Evolutionary conservation across 2,797 vertebrate species (phyloP), one percentile per base, ranked within the genome.

Genomic region (Sebastes baramenuke): DNA sequence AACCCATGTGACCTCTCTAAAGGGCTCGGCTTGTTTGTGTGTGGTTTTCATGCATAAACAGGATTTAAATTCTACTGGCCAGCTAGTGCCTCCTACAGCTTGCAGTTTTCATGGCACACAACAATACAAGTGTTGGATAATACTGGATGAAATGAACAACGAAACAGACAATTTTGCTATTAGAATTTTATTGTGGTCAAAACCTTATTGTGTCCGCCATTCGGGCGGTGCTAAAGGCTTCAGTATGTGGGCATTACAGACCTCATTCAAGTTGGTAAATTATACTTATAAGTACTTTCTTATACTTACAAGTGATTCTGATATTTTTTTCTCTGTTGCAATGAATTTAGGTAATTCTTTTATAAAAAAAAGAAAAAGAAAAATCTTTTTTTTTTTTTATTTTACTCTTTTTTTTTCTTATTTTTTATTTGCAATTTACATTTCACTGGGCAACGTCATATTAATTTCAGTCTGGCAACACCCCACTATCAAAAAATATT

Each of bases 1-100:
- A 80, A 80, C 74, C 82, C 52, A 54, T 59, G 14, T 89, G 89
- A 93, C 86, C 88, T 76, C 79, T 83, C 64, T 36, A 13, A 75
- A 86, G 59, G 49, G 24, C 66, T 82, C 38, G 6, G 24, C 18
- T 29, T 82, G 79, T 86, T 64, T 77, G 30, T 76, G 8, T 67
- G 72, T 65, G 73, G 24, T n/a, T 87, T 74, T 77, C 9, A 73
- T 72, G 70, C 36, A 83, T 74, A 77, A 85, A 81, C 36, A 72
- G 14, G 66, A 34, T 1, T 11, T 1, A 20, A 13, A 49, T 8
- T 59, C 4, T 22, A 49, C 60, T 8, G 5, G 60, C 29, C 8
- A 49, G 18, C 24, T 12, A 24, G 14, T 8, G 38, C 46, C 68
- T 82, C 61, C 29, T 9, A 56, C 14, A 68, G 67, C 22, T 54